Evolutionary conservation across 1,140 invertebrate genomes (phyloP).

Genomic region (Arion vulgaris): DNA sequence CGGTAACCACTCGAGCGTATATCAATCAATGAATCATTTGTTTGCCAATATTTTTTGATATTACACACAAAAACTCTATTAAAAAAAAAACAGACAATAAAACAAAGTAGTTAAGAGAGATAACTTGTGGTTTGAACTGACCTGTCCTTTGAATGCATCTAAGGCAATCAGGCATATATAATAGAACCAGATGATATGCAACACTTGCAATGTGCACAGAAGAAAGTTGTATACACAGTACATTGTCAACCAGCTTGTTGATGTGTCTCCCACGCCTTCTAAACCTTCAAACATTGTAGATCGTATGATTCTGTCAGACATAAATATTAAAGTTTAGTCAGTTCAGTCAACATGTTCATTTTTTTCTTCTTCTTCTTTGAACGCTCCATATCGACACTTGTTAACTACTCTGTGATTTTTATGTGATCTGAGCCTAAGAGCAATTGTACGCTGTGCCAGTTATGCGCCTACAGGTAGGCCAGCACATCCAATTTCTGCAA

Average conservation of each 20-base stretch:
- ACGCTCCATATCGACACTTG: too few species aligned
- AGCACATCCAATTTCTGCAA: too few species aligned
- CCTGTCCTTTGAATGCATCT: slow-evolving; percentile 47
- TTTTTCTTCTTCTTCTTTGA: too few species aligned
- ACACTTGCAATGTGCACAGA: slow-evolving; percentile 84
- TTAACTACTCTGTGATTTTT: too few species aligned
- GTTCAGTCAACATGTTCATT: not conserved
- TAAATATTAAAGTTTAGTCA: not conserved
- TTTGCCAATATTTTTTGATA: too few species aligned
- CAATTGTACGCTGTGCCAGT: too few species aligned
- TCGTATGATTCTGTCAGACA: slow-evolving; percentile 55
- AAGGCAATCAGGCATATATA: slow-evolving; percentile 90
- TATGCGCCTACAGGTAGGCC: too few species aligned
- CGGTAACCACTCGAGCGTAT: too few species aligned
- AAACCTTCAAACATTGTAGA: slow-evolving; percentile 91
- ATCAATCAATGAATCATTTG: too few species aligned
- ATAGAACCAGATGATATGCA: slow-evolving; percentile 97
- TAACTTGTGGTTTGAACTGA: not conserved
- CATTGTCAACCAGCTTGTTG: slow-evolving; percentile 70
- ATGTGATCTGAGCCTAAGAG: too few species aligned
- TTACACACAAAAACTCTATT: too few species aligned
- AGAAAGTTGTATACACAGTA: slow-evolving; percentile 88
- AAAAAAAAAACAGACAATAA: too few species aligned
- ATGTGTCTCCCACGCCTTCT: slow-evolving; percentile 77
- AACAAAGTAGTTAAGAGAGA: not conserved